A percentile compares a stretch with the other conserved stretches of the same genome.
phyloP scores from a whole-genome alignment of 2,113 vertebrate species.

The Misgurnus anguillicaudatus region DNA sequence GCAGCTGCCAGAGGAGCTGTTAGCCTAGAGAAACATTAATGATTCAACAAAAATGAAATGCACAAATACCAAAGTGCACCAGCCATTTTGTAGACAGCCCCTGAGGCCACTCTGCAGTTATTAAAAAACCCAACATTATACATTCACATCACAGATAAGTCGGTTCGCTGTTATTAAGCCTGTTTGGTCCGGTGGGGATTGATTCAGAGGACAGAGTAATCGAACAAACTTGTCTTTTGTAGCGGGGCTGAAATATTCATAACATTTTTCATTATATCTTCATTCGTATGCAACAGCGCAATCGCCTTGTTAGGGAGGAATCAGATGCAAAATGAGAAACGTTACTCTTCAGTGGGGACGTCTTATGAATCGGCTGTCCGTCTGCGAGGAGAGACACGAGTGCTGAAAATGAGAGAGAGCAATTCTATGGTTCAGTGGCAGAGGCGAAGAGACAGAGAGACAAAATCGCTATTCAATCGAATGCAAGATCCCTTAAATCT shows the following conservation, averaged over 20 bases:
- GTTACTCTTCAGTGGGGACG: constrained; percentile 53
- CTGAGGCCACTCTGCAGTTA: constrained; percentile 70
- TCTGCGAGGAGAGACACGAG: constrained; percentile 43
- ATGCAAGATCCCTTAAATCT: constrained; percentile 8
- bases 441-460: constrained; percentile 26
- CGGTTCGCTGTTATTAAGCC: constrained; percentile 78
- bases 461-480: constrained; percentile 40
- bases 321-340: constrained; percentile 48
- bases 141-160: constrained; percentile 82
- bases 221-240: constrained; percentile 54
- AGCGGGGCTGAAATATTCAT: constrained; percentile 56
- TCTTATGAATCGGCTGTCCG: constrained; percentile 44
- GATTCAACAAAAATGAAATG: constrained; percentile 70
- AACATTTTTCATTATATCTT: constrained; percentile 70
- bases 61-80: constrained; percentile 72
- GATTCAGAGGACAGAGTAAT: constrained; percentile 74
- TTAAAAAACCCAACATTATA: constrained; percentile 81
- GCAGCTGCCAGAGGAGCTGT: constrained; percentile 42
- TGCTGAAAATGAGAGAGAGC: constrained; percentile 50
- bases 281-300: constrained; percentile 66
- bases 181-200: constrained; percentile 71
- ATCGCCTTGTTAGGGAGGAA: constrained; percentile 59
- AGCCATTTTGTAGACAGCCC: constrained; percentile 74
- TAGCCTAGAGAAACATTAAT: constrained; percentile 58
- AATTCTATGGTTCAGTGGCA: constrained; percentile 55